Base-by-base conservation (phyloP, 2,113 vertebrate species). In the Bubo blakistoni region DNA sequence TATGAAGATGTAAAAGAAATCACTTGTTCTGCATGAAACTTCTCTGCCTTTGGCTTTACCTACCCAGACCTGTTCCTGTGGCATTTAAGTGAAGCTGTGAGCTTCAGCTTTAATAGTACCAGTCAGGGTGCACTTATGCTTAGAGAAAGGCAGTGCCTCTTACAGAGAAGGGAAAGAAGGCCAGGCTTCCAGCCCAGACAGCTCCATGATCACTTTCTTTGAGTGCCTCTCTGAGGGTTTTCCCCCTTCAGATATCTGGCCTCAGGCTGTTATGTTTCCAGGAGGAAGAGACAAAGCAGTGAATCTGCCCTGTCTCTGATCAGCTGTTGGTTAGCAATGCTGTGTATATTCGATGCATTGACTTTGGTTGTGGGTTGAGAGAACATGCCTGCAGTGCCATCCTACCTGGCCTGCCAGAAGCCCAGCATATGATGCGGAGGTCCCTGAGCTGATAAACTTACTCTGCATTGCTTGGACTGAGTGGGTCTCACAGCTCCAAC, bases 341-440 rank as follows among this genome's bases (percentile, higher is more conserved):
- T 54, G 25, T 21, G 10, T 18, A 4, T 49, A 27, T 86, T 30
- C 18, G 67, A 13, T 30, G 21, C 27, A 6, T 1, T 85, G 19
- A 42, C 52, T 76, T 44, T 44, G 38, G 27, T 61, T 87, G 52
- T 2, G 4, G 20, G 15, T 55, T 3, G 4, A 52, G n/a, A 67
- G 51, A 42, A 38, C 1, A 1, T 42, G 46, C 14, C 30, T 4
- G 2, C 21, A 70, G 52, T 16, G 1, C 1, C 0, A 0, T 76
- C 38, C 61, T 67, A 1, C 71, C 61, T 27, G n/a, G 19, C 38
- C 61, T 76, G 52, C 58, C 72, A 73, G 55, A 44, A 81, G 54
- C 51, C 63, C 36, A 44, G 69, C 0, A 1, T 21, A 55, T 24
- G 58, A 58, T 51, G 32, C 4, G 9, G 49, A n/a, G 38, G 36